Percentiles rank a stretch among this genome's conserved stretches.
phyloP scores from a whole-genome alignment of 2,797 vertebrate genomes.

The Sciaenops ocellatus region DNA sequence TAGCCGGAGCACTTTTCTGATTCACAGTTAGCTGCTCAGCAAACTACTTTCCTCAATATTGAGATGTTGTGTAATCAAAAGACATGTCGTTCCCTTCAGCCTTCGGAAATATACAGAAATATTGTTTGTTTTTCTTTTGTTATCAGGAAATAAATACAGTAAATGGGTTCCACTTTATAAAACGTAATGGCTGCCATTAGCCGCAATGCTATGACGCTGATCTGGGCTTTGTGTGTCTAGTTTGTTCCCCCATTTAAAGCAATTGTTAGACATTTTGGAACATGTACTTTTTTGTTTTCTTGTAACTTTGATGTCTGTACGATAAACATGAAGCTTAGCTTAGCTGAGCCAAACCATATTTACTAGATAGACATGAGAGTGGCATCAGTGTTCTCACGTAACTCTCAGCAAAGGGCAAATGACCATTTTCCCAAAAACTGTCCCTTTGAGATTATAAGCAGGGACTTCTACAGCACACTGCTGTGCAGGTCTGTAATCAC shows the following conservation, averaged over 20 bases:
- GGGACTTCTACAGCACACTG: background rate
- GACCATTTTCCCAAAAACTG: background rate
- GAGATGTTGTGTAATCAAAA: background rate
- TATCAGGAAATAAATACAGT: background rate
- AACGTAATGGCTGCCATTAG: background rate
- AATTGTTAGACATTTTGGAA: background rate
- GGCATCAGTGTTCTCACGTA: no score
- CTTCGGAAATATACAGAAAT: no score
- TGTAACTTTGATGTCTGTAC: background rate
- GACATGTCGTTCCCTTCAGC: background rate
- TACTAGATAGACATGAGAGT: no score
- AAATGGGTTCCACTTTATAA: background rate
- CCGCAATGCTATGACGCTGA: background rate
- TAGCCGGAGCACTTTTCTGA: conserved; percentile 1
- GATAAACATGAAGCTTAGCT: no score
- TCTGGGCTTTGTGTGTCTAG: background rate
- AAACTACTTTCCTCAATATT: background rate
- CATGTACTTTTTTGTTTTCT: background rate
- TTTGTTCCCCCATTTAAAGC: background rate
- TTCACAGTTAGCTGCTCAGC: background rate
- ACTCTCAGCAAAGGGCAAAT: no score
- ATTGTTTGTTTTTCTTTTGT: background rate
- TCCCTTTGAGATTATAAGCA: background rate
- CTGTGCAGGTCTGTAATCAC: background rate
- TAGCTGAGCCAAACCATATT: no score